phyloP scores from a whole-genome alignment of 2,888 invertebrate species.

The Hirtodrosophila trivittata region DNA sequence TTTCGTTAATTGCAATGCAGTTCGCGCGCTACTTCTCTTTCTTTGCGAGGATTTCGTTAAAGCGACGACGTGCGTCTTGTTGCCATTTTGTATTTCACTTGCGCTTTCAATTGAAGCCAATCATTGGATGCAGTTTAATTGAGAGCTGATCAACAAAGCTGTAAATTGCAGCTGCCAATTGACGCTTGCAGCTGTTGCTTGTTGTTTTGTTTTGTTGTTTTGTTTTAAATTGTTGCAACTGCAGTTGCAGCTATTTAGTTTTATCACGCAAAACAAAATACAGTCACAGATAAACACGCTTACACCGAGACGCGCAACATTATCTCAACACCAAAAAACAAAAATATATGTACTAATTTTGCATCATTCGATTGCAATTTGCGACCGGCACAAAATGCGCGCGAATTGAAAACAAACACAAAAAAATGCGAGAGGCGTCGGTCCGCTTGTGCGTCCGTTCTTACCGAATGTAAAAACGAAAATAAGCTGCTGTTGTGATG shows the following conservation, averaged over 20 bases:
- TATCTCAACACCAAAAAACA: conserved; percentile 1
- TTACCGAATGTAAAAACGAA: conserved; percentile 10
- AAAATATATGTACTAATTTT: conserved; percentile 18
- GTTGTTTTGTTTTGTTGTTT: conserved; percentile 1
- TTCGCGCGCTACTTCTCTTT: neutral
- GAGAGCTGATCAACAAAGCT: conserved; percentile 37
- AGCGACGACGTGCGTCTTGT: conserved; percentile 11
- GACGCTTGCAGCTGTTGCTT: conserved; percentile 10
- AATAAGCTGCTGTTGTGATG: conserved; percentile 22
- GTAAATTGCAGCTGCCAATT: conserved; percentile 22
- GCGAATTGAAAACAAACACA: conserved; percentile 48
- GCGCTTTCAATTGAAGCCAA: conserved; percentile 66
- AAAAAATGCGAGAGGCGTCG: conserved; percentile 1
- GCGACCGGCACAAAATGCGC: conserved; percentile 68
- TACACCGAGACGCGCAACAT: conserved; percentile 7
- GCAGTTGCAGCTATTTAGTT: conserved; percentile 1
- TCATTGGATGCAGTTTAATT: conserved; percentile 53
- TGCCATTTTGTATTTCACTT: conserved; percentile 53
- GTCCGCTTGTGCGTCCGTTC: conserved; percentile 8
- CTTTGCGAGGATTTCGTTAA: neutral
- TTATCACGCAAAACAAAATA: conserved; percentile 17
- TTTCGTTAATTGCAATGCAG: conserved; percentile 6
- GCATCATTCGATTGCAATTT: conserved; percentile 40
- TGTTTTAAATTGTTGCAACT: conserved; percentile 15
- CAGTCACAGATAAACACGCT: conserved; percentile 9